A percentile compares a stretch with the other conserved stretches of the same genome.
These are phyloP conservation scores for Gouania willdenowi DNA, from an alignment of 2,797 vertebrate species.

Conservation along the genomic window DNA sequence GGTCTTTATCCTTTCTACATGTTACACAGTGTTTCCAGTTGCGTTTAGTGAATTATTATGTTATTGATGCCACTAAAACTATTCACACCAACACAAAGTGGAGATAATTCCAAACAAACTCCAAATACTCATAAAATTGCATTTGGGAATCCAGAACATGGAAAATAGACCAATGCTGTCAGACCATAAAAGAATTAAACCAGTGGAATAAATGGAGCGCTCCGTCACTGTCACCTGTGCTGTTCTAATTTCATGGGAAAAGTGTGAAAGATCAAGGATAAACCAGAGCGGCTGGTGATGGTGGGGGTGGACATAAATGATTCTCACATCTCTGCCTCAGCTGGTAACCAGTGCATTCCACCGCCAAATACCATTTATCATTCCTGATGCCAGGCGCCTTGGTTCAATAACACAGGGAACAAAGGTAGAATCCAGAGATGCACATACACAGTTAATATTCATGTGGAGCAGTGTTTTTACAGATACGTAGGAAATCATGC, in stretches of 20 bases:
- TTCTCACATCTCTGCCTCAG: constrained; percentile 32
- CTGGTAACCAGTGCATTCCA: constrained; percentile 35
- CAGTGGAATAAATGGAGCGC: too few species aligned
- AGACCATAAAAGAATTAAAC: too few species aligned
- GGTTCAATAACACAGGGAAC: constrained; percentile 38
- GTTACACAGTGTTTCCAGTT: too few species aligned
- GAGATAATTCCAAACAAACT: too few species aligned
- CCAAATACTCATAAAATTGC: too few species aligned
- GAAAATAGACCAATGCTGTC: too few species aligned
- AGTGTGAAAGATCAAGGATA: constrained; percentile 1
- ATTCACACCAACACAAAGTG: too few species aligned
- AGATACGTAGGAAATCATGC: not conserved
- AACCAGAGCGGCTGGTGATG: not conserved
- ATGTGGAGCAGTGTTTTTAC: constrained; percentile 15
- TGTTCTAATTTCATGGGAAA: constrained; percentile 1
- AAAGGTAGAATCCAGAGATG: constrained; percentile 28
- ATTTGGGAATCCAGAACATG: too few species aligned
- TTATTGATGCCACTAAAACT: too few species aligned
- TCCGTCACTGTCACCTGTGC: not conserved
- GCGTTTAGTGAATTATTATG: too few species aligned
- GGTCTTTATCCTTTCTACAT: too few species aligned
- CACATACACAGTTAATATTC: constrained; percentile 46
- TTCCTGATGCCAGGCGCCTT: constrained; percentile 24
- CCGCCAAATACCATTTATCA: constrained; percentile 52
- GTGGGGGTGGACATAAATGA: constrained; percentile 12